Base-by-base conservation (phyloP, 2,113 vertebrate genomes). In the Ictalurus punctatus region DNA sequence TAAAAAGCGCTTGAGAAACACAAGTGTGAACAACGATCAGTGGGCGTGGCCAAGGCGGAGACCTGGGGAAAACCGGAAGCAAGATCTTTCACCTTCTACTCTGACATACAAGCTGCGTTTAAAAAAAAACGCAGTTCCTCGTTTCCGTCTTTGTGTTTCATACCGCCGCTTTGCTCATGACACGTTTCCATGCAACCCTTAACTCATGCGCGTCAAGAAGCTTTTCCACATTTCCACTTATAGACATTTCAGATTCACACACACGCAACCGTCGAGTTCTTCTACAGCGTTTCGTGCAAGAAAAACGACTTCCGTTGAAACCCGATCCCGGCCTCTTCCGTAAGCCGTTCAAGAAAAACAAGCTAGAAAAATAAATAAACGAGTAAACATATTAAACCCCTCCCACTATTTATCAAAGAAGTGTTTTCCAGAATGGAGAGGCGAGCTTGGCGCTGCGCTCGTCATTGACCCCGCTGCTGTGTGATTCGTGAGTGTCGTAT, bases 401-500 rank as follows among this genome's bases (percentile, higher is more conserved):
- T 79, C 86, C n/a, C n/a, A 5, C 76, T 48, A 67, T 79, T 69
- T 37, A 87, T 78, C 74, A 87, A 65, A 52, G 8, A 23, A 21
- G 37, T 17, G 25, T 69, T 65, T 69, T 48, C 56, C 19, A 1
- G 71, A 61, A 48, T 48, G 16, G 48, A 21, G 71, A 61, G 73
- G 56, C 34, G 23, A 44, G 85, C 71, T 19, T 13, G 14, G 25
- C 85, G 48, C 12, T 37, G 52, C 13, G 52, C 58, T 79, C 73
- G 0, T 58, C 73, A 16, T 56, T 67, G 23, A 61, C 79, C 54
- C 44, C 8, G 59, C 73, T 37, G 52, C 54, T 61, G 48, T 67
- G 78, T 21, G 58, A 83, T 71, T 65, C 23, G 17, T 6, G 76
- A 61, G 61, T 88, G 56, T 88, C 83, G 52, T 91, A 87, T 78